A percentile compares a stretch with the other conserved stretches of the same genome.
Conservation (phyloP, 2,113 vertebrate species). For the Pogonocichla stellata region DNA sequence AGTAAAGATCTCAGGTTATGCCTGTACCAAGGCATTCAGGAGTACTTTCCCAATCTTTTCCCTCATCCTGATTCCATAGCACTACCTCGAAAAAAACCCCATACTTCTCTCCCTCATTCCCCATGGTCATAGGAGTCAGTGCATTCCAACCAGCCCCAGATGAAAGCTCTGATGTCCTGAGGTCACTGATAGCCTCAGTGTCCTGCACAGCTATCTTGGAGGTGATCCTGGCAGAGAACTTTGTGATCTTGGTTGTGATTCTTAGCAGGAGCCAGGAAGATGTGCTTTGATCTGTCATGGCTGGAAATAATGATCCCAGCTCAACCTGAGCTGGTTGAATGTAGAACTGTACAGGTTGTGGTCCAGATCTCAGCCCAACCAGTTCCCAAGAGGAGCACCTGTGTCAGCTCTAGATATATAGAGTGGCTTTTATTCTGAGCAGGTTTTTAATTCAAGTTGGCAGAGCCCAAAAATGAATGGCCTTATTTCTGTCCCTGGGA, state of each 20-base stretch:
- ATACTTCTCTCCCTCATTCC: not conserved
- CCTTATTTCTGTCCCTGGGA: not conserved
- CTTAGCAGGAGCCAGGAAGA: not conserved
- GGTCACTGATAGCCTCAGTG: not conserved
- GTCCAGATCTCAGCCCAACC: not conserved
- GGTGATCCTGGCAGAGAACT: not conserved
- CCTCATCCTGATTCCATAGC: not conserved
- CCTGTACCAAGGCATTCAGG: not conserved
- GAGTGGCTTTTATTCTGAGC: not conserved
- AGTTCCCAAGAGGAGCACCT: rapidly evolving
- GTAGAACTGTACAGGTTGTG: not conserved
- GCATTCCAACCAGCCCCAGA: not conserved
- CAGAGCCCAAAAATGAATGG: not conserved
- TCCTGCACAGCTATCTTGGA: not conserved
- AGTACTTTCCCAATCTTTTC: not conserved
- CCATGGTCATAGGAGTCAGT: not conserved
- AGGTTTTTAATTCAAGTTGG: not conserved
- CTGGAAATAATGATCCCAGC: not conserved
- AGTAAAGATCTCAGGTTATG: not conserved
- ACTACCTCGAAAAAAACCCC: not conserved
- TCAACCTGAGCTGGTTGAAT: not conserved
- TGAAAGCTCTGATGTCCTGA: not conserved
- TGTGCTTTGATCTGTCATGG: not conserved
- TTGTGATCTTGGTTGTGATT: not conserved
- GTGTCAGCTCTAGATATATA: not conserved